Evolutionary conservation across 2,113 vertebrate genomes (phyloP).

Genomic region (Eubucco bourcierii): DNA sequence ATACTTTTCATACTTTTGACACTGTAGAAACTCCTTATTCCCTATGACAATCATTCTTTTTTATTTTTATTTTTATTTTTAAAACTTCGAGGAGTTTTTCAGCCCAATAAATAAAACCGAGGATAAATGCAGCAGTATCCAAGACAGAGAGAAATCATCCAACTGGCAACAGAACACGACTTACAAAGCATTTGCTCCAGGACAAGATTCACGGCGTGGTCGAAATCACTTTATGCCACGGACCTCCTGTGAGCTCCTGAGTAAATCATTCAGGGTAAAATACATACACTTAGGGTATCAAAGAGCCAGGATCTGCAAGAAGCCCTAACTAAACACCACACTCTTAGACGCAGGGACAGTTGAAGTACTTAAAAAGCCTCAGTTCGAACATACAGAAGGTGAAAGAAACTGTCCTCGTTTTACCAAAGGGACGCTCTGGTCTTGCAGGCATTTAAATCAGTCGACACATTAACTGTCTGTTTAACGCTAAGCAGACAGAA

Average conservation of each 20-base stretch:
- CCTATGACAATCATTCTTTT: accelerated
- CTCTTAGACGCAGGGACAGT: accelerated
- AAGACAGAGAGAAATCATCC: neutral
- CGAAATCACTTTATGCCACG: neutral
- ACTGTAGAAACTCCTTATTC: neutral
- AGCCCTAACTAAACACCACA: accelerated
- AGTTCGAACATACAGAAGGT: neutral
- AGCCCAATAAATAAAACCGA: accelerated
- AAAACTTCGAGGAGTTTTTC: accelerated
- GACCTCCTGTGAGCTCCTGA: neutral
- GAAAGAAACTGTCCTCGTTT: neutral
- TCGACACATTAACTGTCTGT: neutral
- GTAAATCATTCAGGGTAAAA: neutral
- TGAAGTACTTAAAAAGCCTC: neutral
- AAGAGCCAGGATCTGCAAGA: accelerated
- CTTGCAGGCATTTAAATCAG: neutral
- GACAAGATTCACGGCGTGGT: neutral
- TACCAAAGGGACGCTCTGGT: neutral
- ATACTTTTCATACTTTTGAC: no score
- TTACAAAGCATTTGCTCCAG: neutral
- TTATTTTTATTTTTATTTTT: no score
- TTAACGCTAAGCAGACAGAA: neutral
- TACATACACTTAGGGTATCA: neutral
- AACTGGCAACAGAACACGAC: neutral
- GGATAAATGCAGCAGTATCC: neutral